A percentile compares a stretch with the other conserved stretches of the same genome.
Evolutionary conservation across 2,113 vertebrate genomes (phyloP).

Genomic region (Phylloscopus whistleri): DNA sequence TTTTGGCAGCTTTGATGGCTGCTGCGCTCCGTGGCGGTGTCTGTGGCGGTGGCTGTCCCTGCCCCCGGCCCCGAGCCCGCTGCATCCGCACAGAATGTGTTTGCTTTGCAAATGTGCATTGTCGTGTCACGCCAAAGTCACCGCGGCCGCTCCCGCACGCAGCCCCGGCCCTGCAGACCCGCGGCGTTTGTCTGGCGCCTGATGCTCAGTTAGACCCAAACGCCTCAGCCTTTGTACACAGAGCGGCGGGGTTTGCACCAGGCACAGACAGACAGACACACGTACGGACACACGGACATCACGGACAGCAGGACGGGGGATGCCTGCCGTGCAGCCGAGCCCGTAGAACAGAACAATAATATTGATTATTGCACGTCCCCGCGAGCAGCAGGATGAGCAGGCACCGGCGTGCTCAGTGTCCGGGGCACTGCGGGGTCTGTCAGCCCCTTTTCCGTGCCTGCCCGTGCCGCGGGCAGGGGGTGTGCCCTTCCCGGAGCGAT

Average conservation of each 20-base stretch:
- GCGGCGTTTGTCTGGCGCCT: background rate
- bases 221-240: background rate
- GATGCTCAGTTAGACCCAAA: background rate
- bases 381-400: too few relatives aligned
- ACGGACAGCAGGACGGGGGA: background rate
- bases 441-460: background rate
- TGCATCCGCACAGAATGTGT: background rate
- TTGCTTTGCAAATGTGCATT: background rate
- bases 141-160: background rate
- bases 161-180: background rate
- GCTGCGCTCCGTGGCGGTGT: background rate
- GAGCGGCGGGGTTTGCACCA: background rate
- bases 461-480: background rate
- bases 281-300: too few relatives aligned
- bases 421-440: background rate
- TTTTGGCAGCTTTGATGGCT: background rate
- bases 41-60: background rate
- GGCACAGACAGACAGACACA: too few relatives aligned
- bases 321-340: background rate
- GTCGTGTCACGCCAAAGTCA: slow-evolving; percentile 19
- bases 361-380: background rate
- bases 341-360: background rate
- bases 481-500: background rate
- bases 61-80: background rate
- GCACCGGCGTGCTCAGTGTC: too few relatives aligned